Conservation (phyloP, 2,797 vertebrate genomes). For the Valencia hispanica region DNA sequence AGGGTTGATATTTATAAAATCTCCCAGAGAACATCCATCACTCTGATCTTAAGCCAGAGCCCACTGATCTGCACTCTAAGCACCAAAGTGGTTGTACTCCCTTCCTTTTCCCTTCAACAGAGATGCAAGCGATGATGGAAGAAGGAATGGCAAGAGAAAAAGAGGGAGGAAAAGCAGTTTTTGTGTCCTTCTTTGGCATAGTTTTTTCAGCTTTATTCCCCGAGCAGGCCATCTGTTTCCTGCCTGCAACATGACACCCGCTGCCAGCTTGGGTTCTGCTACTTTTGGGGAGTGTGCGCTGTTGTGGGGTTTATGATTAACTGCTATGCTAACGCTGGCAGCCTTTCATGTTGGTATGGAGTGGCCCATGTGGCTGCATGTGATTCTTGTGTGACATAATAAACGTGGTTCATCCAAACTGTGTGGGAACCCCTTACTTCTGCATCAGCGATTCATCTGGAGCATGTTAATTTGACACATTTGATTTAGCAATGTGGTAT, state of each 20-base stretch:
- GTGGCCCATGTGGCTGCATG: conserved; percentile 49
- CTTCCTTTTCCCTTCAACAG: conserved; percentile 49
- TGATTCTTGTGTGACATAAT: conserved; percentile 48
- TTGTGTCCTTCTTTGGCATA: conserved; percentile 62
- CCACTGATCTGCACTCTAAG: conserved; percentile 60
- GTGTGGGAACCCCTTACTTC: conserved; percentile 44
- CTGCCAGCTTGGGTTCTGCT: conserved; percentile 46
- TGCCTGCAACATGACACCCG: conserved; percentile 72
- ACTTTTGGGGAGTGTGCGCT: conserved; percentile 39
- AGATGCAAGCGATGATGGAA: conserved; percentile 52
- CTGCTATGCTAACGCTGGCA: conserved; percentile 41
- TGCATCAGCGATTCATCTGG: conserved; percentile 31
- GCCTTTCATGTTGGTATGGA: conserved; percentile 53
- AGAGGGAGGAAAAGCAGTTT: conserved; percentile 34
- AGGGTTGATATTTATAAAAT: conserved; percentile 67
- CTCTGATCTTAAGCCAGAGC: conserved; percentile 71
- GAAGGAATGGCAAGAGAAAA: conserved; percentile 32
- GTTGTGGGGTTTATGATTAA: conserved; percentile 51
- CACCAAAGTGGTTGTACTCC: conserved; percentile 46
- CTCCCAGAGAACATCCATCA: conserved; percentile 50
- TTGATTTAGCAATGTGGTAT: conserved; percentile 24
- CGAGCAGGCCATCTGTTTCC: conserved; percentile 77
- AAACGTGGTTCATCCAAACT: conserved; percentile 13
- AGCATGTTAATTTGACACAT: conserved; percentile 3
- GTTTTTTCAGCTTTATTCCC: conserved; percentile 31